Base-by-base conservation (phyloP, 2,113 vertebrate genomes). In the Platycercus adscitus region DNA sequence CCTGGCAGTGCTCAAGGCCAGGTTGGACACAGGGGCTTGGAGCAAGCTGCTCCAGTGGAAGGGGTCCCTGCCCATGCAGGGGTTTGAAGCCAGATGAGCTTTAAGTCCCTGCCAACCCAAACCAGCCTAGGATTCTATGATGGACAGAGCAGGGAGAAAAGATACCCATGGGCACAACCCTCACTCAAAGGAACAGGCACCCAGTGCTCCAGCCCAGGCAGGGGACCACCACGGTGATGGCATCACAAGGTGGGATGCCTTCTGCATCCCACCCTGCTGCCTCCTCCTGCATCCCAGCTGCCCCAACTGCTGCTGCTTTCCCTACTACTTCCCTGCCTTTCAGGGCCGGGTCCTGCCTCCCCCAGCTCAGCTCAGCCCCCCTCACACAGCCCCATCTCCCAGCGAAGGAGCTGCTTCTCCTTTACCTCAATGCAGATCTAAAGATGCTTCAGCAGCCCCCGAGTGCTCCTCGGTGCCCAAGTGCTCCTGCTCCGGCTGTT, bases 391-490 rank as follows among this genome's bases (percentile, higher is more conserved):
- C 0, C 9, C 26, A 0, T 8, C 11, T 3, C 69, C 56, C 21
- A 4, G 11, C n/a, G 3, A 9, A 25, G 37, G 24, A 4, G 20
- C 55, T 0, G 11, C 50, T 1, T 10, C 37, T 14, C 43, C 18
- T 5, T 44, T 55, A 95, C 94, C 87, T 72, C 1, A 12, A 9
- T n/a, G 28, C 31, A 17, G 80, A 3, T 17, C 3, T 2, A 0
- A 3, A 25, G 81, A 28, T 10, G 50, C 88, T 58, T 8, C 5
- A 5, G 46, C 52, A 20, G 78, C 39, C n/a, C 37, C 58, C 44
- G 6, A 13, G 56, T 0, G 7, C 17, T 5, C 6, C 4, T 2
- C 1, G 2, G 1, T 3, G 35, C 3, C 81, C 1, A 4, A 26
- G 75, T 7, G 0, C 43, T 24, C 29, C 0, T 25, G 33, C 56